A percentile compares a stretch with the other conserved stretches of the same genome.
These are phyloP conservation scores for Pasiphila rectangulata DNA, from an alignment of 2,888 invertebrate genomes.

Conservation along the genomic window DNA sequence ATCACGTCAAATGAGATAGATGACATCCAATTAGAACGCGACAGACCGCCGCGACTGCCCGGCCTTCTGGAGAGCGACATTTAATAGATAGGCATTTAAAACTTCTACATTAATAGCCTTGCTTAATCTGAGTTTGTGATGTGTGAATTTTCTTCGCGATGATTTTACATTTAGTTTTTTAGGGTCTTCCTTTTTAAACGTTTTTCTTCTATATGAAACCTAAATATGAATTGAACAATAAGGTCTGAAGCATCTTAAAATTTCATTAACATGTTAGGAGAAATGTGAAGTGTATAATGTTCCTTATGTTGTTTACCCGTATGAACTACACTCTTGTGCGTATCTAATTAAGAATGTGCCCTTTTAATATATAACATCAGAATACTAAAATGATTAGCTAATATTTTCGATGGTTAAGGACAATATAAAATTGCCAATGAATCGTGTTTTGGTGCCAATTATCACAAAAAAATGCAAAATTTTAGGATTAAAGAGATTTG, in stretches of 20 bases:
- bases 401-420: too few relatives aligned
- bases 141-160: constrained; percentile 16
- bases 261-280: background rate
- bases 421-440: too few relatives aligned
- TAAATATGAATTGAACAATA: too few relatives aligned
- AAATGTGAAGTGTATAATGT: constrained; percentile 16
- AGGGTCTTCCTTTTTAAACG: too few relatives aligned
- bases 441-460: too few relatives aligned
- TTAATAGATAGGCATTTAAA: constrained; percentile 40
- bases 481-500: too few relatives aligned
- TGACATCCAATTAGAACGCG: constrained; percentile 68
- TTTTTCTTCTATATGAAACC: too few relatives aligned
- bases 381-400: too few relatives aligned
- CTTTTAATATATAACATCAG: too few relatives aligned
- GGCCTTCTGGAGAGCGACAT: constrained; percentile 74
- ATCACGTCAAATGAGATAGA: constrained; percentile 47
- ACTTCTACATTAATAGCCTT: constrained; percentile 26
- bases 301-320: constrained; percentile 12
- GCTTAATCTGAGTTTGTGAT: constrained; percentile 17
- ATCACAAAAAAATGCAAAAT: too few relatives aligned
- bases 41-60: constrained; percentile 50
- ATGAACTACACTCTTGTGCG: too few relatives aligned
- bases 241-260: background rate
- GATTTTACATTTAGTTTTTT: background rate
- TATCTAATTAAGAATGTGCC: too few relatives aligned